These are phyloP conservation scores for Venturia canescens DNA, from an alignment of 1,140 invertebrate species.

Conservation along the genomic window DNA sequence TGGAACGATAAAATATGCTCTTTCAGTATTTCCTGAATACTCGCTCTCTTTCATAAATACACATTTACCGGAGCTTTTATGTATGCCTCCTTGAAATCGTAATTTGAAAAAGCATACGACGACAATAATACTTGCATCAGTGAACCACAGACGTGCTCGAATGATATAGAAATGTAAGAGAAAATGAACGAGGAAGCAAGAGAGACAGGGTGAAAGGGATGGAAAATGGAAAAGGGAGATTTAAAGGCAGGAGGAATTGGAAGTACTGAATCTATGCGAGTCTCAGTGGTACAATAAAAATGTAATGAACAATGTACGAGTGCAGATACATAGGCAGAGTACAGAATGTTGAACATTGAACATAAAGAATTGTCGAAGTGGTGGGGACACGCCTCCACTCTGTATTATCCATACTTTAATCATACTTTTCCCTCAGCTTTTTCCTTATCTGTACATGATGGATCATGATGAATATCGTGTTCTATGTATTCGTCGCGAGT, in stretches of 20 bases:
- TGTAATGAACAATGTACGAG: background rate
- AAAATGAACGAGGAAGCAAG: background rate
- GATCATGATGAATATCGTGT: constrained; percentile 3
- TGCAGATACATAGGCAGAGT: background rate
- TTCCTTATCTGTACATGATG: background rate
- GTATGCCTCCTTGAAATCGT: background rate
- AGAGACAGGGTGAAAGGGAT: background rate
- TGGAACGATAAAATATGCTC: background rate
- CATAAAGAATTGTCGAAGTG: background rate
- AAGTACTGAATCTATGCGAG: background rate
- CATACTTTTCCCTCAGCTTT: background rate
- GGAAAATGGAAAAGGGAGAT: background rate
- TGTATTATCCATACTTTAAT: constrained; percentile 13
- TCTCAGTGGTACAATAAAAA: background rate
- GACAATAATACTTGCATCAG: constrained; percentile 3
- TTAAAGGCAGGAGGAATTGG: background rate
- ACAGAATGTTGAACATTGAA: background rate
- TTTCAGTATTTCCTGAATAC: background rate
- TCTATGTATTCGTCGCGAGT: background rate
- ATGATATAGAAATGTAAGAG: background rate
- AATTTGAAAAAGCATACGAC: background rate
- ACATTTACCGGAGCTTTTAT: background rate
- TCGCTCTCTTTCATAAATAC: background rate
- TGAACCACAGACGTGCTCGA: background rate
- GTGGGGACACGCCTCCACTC: background rate